These are phyloP conservation scores for Dascillus cervinus DNA, from an alignment of 2,888 invertebrate genomes.

Conservation along the genomic window DNA sequence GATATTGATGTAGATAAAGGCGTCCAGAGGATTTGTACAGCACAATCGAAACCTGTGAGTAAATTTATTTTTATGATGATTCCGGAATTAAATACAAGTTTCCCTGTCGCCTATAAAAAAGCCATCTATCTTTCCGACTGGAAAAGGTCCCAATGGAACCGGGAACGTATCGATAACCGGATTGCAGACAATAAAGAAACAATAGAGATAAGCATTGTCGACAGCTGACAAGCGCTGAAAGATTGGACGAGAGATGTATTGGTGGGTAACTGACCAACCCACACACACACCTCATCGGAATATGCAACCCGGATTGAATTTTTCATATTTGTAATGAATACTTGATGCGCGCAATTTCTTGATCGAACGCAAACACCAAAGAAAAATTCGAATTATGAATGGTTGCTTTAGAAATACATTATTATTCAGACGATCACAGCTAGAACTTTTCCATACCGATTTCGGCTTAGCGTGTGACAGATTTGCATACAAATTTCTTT, in stretches of 20 bases:
- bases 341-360: conserved; percentile 34
- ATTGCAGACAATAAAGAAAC: conserved; percentile 45
- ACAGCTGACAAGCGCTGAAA: conserved; percentile 44
- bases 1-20: conserved; percentile 29
- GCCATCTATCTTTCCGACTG: conserved; percentile 37
- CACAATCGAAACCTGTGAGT: conserved; percentile 9
- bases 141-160: conserved; percentile 33
- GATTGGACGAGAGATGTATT: conserved; percentile 40
- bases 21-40: conserved; percentile 10
- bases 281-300: conserved; percentile 3
- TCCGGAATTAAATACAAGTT: conserved; percentile 4
- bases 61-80: too few relatives aligned
- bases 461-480: conserved; percentile 40
- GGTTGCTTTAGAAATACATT: conserved; percentile 26
- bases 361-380: conserved; percentile 31
- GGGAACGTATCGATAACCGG: conserved; percentile 40
- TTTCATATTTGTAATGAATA: too few relatives aligned
- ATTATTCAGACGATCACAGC: conserved; percentile 40
- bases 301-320: too few relatives aligned
- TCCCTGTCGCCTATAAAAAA: conserved; percentile 36
- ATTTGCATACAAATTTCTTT: conserved; percentile 42
- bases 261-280: conserved; percentile 18
- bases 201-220: conserved; percentile 42
- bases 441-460: conserved; percentile 40
- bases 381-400: conserved; percentile 26